A percentile compares a stretch with the other conserved stretches of the same genome.
Evolutionary conservation across 2,113 vertebrate species (phyloP).

Genomic region (Ammodytes dubius): DNA sequence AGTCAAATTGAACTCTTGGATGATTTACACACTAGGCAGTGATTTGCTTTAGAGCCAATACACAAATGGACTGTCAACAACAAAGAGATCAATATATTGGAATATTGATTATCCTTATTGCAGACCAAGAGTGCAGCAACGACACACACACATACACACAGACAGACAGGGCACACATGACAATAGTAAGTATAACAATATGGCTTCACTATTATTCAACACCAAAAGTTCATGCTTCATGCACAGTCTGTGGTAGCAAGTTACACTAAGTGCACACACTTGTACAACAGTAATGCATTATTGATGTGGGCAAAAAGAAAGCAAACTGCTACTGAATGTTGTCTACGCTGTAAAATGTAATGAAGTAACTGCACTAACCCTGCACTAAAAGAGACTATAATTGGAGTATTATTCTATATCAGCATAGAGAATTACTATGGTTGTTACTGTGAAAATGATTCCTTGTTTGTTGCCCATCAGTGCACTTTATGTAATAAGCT

Average conservation of each 20-base stretch:
- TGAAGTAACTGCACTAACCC: conserved; percentile 20
- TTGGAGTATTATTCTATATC: conserved; percentile 10
- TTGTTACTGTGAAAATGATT: conserved; percentile 18
- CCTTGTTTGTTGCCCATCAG: conserved; percentile 36
- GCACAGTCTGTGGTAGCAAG: conserved; percentile 36
- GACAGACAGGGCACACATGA: conserved; percentile 5
- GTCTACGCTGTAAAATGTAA: conserved; percentile 13
- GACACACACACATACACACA: conserved; percentile 9
- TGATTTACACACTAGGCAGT: background rate
- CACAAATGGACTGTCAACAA: conserved; percentile 39
- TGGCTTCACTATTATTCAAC: background rate
- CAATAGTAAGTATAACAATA: background rate
- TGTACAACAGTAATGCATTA: conserved; percentile 34
- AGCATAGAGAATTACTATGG: conserved; percentile 12
- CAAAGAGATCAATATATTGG: conserved; percentile 17
- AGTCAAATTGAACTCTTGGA: background rate
- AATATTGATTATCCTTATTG: background rate
- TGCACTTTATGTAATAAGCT: conserved; percentile 69
- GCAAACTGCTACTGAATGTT: conserved; percentile 37
- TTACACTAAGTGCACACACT: conserved; percentile 64
- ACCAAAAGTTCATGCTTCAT: conserved; percentile 48
- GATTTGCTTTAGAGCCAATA: conserved; percentile 35
- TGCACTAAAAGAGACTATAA: conserved; percentile 2
- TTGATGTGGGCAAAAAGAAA: conserved; percentile 34
- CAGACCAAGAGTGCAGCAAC: conserved; percentile 6